Percentiles rank a stretch among this genome's conserved stretches.
These are phyloP conservation scores for Austrofundulus limnaeus DNA, from an alignment of 2,113 vertebrate genomes.

Conservation along the genomic window DNA sequence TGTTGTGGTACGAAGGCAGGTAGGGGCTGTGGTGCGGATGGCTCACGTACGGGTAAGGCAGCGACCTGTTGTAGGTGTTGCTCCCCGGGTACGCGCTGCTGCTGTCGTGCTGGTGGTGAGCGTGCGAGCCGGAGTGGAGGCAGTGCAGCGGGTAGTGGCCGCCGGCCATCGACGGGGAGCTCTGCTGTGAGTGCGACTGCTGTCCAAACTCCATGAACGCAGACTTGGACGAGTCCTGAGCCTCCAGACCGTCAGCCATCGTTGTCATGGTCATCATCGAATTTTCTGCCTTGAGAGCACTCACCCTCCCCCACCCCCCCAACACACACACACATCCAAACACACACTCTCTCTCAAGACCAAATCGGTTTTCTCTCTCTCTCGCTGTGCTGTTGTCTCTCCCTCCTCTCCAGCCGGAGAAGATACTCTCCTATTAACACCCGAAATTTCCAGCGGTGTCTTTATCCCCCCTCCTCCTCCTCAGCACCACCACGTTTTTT, in stretches of 20 bases:
- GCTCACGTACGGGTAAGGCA: slow-evolving; percentile 96
- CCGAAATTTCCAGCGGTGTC: slow-evolving; percentile 64
- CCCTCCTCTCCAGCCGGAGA: slow-evolving; percentile 76
- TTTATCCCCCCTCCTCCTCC: slow-evolving; percentile 57
- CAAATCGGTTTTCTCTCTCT: slow-evolving; percentile 74
- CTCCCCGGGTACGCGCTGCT: slow-evolving; percentile 87
- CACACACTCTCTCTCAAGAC: slow-evolving; percentile 82
- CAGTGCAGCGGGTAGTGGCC: slow-evolving; percentile 96
- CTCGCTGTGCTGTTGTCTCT: slow-evolving; percentile 75
- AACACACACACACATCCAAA: too few relatives aligned
- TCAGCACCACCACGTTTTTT: slow-evolving; percentile 14
- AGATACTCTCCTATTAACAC: slow-evolving; percentile 86
- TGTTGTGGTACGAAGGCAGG: slow-evolving; percentile 94
- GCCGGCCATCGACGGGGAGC: slow-evolving; percentile 92
- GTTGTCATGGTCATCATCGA: slow-evolving; percentile 99
- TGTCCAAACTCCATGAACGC: slow-evolving; percentile 99
- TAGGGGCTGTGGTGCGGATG: slow-evolving; percentile 97
- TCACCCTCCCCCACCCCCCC: slow-evolving; percentile 82
- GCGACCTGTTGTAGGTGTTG: slow-evolving; percentile 94
- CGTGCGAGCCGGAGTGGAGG: slow-evolving; percentile 89
- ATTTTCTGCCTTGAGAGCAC: slow-evolving; percentile 94
- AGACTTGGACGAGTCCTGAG: slow-evolving; percentile 98
- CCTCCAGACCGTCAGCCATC: slow-evolving; percentile 99
- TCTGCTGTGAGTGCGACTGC: slow-evolving; percentile 89
- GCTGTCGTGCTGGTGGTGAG: slow-evolving; percentile 91